Evolutionary conservation across 2,113 vertebrate species (phyloP), one percentile per base, ranked within the genome.

Genomic region (Microcebus tavaratra): DNA sequence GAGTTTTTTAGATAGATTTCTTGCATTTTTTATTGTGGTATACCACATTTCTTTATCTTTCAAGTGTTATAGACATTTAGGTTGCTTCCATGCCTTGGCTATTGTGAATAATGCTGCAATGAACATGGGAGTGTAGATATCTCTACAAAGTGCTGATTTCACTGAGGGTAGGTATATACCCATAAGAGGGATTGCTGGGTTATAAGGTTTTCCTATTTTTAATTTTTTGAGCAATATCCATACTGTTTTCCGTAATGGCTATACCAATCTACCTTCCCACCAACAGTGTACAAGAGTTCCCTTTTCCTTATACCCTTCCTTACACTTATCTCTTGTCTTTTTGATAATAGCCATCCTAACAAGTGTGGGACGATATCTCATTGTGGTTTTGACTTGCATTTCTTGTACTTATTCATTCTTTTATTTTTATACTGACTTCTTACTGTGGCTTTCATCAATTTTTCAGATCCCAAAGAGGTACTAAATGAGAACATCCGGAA

Each of bases 371-470:
- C 79, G 15, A 1, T 70, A 70, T 45, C 4, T 78, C 21, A 65
- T 45, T 23, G 36, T 29, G 50, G 20, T 36, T 89, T 70, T 91
- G 50, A 39, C 34, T 79, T 67, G 4, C 3, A 27, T 8, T 78
- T 67, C 42, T 39, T 59, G 36, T 23, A 31, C 2, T 72, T 78
- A 79, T 8, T 82, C 53, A 61, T 55, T 42, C 65, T 85, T 89
- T 91, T 18, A 92, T 95, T 84, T 50, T 92, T 82, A 55, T 48
- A 39, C 23, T 53, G 36, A 61, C 86, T 82, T 95, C 25, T 73
- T 81, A 81, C 13, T 83, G 15, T 9, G 79, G 25, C 75, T 88
- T 94, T 95, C 9, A 57, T 61, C 39, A 48, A 15, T 63, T 88
- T 87, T 91, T 96, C 39, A 95, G 31, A 68, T 25, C 20, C 31